phyloP scores from a whole-genome alignment of 2,888 invertebrate genomes.

The Nephrotoma guestfalica region DNA sequence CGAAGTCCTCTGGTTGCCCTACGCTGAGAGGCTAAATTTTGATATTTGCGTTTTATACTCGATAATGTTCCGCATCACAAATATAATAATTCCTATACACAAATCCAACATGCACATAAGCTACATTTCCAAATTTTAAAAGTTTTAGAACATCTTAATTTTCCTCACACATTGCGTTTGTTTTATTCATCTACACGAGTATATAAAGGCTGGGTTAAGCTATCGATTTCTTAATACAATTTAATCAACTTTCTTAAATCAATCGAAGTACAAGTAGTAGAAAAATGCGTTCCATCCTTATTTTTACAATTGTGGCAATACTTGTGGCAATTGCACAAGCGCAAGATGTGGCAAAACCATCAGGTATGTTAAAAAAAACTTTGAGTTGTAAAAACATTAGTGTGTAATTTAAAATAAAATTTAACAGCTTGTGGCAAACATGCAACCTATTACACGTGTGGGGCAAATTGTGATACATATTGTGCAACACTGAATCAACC shows the following conservation, averaged over 20 bases:
- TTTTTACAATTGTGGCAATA: not conserved
- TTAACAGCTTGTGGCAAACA: conserved; percentile 8
- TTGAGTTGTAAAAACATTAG: not conserved
- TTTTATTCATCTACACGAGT: not conserved
- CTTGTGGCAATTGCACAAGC: not conserved
- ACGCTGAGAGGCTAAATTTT: too few species aligned
- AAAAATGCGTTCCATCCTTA: not conserved
- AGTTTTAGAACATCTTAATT: not conserved
- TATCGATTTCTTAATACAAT: not conserved
- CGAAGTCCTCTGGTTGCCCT: too few species aligned
- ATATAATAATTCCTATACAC: too few species aligned
- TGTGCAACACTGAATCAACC: conserved; percentile 22
- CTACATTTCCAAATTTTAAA: too few species aligned
- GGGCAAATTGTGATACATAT: conserved; percentile 21
- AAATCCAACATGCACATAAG: too few species aligned
- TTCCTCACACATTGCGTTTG: not conserved
- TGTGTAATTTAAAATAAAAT: not conserved
- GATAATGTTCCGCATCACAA: too few species aligned
- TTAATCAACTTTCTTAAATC: not conserved
- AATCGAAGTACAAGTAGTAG: not conserved
- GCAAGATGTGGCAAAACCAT: not conserved
- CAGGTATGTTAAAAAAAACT: not conserved
- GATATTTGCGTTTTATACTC: too few species aligned
- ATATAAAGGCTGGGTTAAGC: not conserved
- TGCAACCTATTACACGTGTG: conserved; percentile 16